Evolutionary conservation across 1,140 invertebrate species (phyloP), one percentile per base, ranked within the genome.

Genomic region (Centruroides vittatus): DNA sequence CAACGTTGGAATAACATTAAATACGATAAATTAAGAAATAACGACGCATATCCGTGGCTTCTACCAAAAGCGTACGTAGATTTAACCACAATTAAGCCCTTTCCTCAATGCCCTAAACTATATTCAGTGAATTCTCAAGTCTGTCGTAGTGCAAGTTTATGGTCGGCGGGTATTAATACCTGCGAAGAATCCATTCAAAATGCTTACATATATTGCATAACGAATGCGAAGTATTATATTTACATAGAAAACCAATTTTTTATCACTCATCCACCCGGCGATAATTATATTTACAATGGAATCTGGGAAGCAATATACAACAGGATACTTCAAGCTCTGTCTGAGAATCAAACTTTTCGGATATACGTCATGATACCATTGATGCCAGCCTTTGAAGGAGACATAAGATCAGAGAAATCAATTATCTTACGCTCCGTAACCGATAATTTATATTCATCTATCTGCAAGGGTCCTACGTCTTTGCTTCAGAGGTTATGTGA

Each of bases 201-300:
- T 67, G 93, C 94, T 0, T 98, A 98, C 73, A 83, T 96, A 23
- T 82, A 94, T 62, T 83, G 86, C 3, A 99, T 99, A 61, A 86
- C 84, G n/a, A 84, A 86, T 67, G 86, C 94, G 0, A 85, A 94
- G 72, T 88, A 95, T 75, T 96, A 89, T 71, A 82, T 97, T 65
- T 97, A 97, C 70, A 96, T 98, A 59, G 93, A 98, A 70, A 98
- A 99, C 78, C 95, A 99, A 77, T 98, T 99, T 78, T 98, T 96
- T 71, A 95, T 98, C 64, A 88, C 88, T 0, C 69, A 75, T 66
- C 75, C 88, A 58, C 81, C 76, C 5, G 63, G 62, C 51, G 59
- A 63, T 76, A 81, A 67, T 78, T 78, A 74, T 56, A 87, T 92
- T 0, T 78, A 80, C 62, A 93, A 93, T 75, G 83, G 85, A 74